phyloP scores from a whole-genome alignment of 2,113 vertebrate species.

The Strix aluco region DNA sequence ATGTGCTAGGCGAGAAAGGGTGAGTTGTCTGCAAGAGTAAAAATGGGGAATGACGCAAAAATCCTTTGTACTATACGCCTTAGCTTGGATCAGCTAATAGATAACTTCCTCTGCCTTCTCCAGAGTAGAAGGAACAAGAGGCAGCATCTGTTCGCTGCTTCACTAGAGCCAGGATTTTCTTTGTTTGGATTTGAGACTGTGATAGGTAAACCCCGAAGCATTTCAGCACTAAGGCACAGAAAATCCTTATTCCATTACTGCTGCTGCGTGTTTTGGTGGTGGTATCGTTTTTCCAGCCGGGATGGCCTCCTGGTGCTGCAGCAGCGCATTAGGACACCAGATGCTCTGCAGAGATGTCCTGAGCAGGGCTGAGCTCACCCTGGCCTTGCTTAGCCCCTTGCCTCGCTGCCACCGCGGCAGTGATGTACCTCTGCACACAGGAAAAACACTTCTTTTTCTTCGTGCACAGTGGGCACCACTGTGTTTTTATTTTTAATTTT shows the following conservation, averaged over 20 bases:
- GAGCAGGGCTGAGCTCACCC: background rate
- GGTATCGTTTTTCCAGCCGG: background rate
- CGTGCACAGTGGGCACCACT: background rate
- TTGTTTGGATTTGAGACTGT: background rate
- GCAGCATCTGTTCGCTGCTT: background rate
- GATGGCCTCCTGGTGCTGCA: background rate
- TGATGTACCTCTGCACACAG: background rate
- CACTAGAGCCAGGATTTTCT: background rate
- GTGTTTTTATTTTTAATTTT: background rate
- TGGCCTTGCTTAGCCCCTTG: background rate
- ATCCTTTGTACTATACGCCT: background rate
- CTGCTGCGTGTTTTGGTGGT: accelerated
- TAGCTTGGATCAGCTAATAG: background rate
- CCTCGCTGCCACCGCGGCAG: accelerated
- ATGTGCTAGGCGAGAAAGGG: background rate
- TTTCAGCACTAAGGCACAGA: background rate
- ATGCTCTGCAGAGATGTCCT: background rate
- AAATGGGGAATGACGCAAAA: background rate
- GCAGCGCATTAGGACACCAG: background rate
- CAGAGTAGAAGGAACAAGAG: background rate
- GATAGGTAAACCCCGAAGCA: background rate
- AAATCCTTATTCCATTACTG: background rate
- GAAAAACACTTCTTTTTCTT: background rate
- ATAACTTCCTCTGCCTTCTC: background rate
- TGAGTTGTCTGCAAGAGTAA: background rate